Evolutionary conservation across 1,140 invertebrate species (phyloP).

Genomic region (Ceratina australensis): DNA sequence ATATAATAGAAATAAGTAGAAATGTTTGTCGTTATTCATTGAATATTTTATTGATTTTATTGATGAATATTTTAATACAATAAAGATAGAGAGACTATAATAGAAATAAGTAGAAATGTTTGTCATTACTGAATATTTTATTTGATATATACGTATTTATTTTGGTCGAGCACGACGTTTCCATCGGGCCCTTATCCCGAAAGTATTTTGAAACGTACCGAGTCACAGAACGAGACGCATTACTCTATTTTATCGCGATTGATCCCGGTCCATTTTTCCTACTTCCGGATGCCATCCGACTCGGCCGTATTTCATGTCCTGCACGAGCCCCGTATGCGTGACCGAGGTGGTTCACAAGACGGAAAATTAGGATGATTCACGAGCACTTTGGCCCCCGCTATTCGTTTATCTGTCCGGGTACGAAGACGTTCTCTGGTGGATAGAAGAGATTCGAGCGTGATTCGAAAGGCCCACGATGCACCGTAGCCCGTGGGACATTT

Average conservation of each 20-base stretch:
- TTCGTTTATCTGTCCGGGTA: constrained; percentile 45
- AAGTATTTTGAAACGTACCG: not conserved
- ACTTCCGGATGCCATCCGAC: not conserved
- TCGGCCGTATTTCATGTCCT: constrained; percentile 21
- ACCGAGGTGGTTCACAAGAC: constrained; percentile 11
- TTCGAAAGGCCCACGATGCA: constrained; percentile 3
- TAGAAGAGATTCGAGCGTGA: constrained; percentile 11
- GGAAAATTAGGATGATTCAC: constrained; percentile 59
- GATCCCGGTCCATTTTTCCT: constrained; percentile 13
- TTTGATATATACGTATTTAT: too few species aligned
- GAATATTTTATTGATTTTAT: too few species aligned
- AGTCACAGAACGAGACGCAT: not conserved
- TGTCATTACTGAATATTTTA: too few species aligned
- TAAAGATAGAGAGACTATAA: too few species aligned
- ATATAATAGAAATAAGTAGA: too few species aligned
- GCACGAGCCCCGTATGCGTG: constrained; percentile 22
- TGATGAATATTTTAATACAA: too few species aligned
- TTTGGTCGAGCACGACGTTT: not conserved
- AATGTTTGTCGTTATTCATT: too few species aligned
- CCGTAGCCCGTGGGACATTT: constrained; percentile 43
- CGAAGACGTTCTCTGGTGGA: not conserved
- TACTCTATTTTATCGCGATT: constrained; percentile 18
- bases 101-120: too few species aligned
- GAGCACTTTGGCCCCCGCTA: constrained; percentile 29
- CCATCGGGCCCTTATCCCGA: not conserved